Evolutionary conservation across 2,888 invertebrate genomes (phyloP).

Genomic region (Pandemis cinnamomeana): DNA sequence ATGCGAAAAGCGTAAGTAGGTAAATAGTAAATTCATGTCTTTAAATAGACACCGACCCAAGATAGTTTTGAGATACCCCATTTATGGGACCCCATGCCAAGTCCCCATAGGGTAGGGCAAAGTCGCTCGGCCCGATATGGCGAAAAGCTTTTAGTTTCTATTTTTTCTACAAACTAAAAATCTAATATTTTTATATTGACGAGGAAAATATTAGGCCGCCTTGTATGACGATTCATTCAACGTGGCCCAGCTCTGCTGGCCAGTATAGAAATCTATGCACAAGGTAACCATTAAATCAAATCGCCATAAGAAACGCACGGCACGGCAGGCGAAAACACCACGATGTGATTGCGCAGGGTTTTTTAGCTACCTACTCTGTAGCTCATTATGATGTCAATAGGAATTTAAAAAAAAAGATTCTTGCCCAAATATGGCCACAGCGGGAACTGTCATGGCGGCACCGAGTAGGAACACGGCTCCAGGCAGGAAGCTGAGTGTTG

Average conservation of each 20-base stretch:
- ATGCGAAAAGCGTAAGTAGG: not conserved
- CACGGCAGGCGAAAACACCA: too few relatives aligned
- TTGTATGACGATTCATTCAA: too few relatives aligned
- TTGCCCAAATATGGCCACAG: conserved; percentile 87
- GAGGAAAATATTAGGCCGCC: too few relatives aligned
- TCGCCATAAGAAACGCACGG: too few relatives aligned
- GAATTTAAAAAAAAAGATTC: conserved; percentile 22
- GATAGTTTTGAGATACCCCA: not conserved
- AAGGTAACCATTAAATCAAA: too few relatives aligned
- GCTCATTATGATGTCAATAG: not conserved
- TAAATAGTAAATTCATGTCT: not conserved
- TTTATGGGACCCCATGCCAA: not conserved
- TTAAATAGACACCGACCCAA: not conserved
- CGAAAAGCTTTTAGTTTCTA: not conserved
- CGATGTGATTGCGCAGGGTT: too few relatives aligned
- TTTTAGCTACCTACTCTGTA: not conserved
- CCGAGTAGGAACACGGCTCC: conserved; percentile 89
- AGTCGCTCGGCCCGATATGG: not conserved
- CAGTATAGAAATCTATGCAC: too few relatives aligned
- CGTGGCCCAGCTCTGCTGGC: too few relatives aligned
- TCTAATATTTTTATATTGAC: not conserved
- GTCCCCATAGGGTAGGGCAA: not conserved
- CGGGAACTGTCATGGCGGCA: conserved; percentile 87
- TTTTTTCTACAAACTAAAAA: not conserved
- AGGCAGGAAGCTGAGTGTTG: conserved; percentile 87